Conservation (phyloP, 2,113 vertebrate genomes). For the Sinocyclocheilus grahami region DNA sequence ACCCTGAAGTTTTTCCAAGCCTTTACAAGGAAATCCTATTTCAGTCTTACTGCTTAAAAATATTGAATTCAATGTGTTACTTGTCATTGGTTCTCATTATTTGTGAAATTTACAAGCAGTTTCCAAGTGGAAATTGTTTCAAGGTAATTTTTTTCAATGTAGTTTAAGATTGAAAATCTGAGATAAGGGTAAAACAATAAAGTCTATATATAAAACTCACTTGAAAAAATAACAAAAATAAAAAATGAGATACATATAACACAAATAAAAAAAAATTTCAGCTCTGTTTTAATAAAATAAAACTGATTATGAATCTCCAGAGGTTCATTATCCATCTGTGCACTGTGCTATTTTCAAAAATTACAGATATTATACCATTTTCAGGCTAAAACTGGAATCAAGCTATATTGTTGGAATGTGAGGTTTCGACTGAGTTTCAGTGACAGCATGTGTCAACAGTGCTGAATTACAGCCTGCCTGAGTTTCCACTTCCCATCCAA, state of each 20-base stretch:
- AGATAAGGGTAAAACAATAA: too few species aligned
- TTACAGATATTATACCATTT: not conserved
- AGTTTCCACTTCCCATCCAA: conserved; percentile 12
- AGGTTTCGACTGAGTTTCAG: conserved; percentile 3
- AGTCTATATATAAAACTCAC: too few species aligned
- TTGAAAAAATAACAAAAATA: too few species aligned
- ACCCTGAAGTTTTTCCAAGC: too few species aligned
- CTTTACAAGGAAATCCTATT: too few species aligned
- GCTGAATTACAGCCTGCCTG: conserved; percentile 34
- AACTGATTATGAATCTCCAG: not conserved
- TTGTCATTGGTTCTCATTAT: too few species aligned
- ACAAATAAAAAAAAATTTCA: too few species aligned
- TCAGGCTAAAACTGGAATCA: not conserved
- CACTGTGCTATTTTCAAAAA: not conserved
- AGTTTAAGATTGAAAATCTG: not conserved
- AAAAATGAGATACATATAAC: too few species aligned
- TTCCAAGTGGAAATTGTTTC: too few species aligned
- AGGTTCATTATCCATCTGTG: not conserved
- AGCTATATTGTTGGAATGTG: conserved; percentile 33
- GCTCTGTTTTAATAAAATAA: not conserved
- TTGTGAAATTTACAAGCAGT: too few species aligned
- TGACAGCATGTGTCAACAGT: conserved; percentile 43
- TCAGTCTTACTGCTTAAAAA: not conserved
- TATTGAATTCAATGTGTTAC: too few species aligned
- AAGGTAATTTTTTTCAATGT: too few species aligned